These are phyloP conservation scores for Platyscelio sp. DNA, from an alignment of 2,888 invertebrate genomes.

Conservation along the genomic window DNA sequence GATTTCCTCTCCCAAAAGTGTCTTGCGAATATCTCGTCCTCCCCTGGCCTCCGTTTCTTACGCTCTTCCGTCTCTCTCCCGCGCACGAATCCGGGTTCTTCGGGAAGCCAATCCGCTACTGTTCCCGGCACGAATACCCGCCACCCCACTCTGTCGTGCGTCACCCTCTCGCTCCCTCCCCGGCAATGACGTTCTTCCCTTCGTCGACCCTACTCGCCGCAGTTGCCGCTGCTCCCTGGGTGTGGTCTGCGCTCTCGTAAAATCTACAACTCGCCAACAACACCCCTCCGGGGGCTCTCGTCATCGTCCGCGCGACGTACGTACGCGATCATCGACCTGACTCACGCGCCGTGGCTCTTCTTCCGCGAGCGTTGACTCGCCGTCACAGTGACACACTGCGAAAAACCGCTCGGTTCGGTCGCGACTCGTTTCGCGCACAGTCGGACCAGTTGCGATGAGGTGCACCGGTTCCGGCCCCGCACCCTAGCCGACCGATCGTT, in stretches of 20 bases:
- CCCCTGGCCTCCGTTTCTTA: too few relatives aligned
- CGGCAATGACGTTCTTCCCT: constrained; percentile 55
- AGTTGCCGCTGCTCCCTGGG: constrained; percentile 75
- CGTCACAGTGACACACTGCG: constrained; percentile 58
- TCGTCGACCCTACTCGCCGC: constrained; percentile 60
- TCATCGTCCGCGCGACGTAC: constrained; percentile 41
- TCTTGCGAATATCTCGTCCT: too few relatives aligned
- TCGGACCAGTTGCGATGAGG: neutral
- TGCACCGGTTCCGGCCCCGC: constrained; percentile 23
- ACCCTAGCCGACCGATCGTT: too few relatives aligned
- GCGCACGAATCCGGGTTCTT: too few relatives aligned
- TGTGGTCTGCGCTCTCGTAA: constrained; percentile 77
- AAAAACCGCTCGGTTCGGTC: constrained; percentile 13
- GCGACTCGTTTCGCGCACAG: neutral
- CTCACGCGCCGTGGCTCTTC: constrained; percentile 23
- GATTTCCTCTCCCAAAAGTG: too few relatives aligned
- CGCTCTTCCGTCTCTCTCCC: too few relatives aligned
- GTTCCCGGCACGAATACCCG: neutral
- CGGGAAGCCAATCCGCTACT: constrained; percentile 18
- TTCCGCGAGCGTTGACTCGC: constrained; percentile 52
- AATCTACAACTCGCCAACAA: constrained; percentile 26
- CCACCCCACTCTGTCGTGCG: neutral
- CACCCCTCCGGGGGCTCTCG: constrained; percentile 26
- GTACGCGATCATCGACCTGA: constrained; percentile 52
- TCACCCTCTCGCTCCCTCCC: constrained; percentile 14